Percentiles rank a stretch among this genome's conserved stretches.
These are phyloP conservation scores for Drosophila bifasciata DNA, from an alignment of 1,140 invertebrate species.

Conservation along the genomic window DNA sequence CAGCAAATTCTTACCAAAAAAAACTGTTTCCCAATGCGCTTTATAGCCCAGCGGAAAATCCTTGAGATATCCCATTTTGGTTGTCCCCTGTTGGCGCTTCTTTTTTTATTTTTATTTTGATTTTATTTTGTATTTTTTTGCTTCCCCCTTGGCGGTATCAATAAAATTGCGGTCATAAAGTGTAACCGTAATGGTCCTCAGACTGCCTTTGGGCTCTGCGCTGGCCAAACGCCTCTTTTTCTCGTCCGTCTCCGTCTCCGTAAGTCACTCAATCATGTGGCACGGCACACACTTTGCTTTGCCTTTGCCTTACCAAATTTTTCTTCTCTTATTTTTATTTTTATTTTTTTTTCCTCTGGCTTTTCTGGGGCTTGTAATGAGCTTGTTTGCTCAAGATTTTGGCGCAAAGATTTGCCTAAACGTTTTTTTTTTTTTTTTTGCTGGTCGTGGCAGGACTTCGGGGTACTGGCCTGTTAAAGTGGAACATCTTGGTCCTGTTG, in stretches of 20 bases:
- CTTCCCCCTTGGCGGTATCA: constrained; percentile 77
- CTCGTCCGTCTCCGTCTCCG: neutral
- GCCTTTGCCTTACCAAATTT: constrained; percentile 14
- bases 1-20: constrained; percentile 15
- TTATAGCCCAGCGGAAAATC: constrained; percentile 27
- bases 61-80: constrained; percentile 39
- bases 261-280: constrained; percentile 67
- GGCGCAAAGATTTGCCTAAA: constrained; percentile 70
- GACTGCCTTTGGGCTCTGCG: neutral
- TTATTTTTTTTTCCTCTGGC: constrained; percentile 13
- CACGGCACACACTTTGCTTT: constrained; percentile 36
- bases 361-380: constrained; percentile 49
- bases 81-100: constrained; percentile 2
- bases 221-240: constrained; percentile 55
- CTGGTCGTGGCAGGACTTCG: neutral
- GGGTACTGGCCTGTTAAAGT: constrained; percentile 35
- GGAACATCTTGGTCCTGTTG: constrained; percentile 51
- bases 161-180: constrained; percentile 78
- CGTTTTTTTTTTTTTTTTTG: constrained; percentile 23
- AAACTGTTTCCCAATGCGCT: constrained; percentile 30
- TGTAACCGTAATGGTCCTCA: constrained; percentile 42
- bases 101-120: constrained; percentile 31
- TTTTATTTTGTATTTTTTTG: constrained; percentile 48
- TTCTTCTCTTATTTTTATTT: constrained; percentile 17
- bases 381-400: constrained; percentile 72